Percentiles rank a stretch among this genome's conserved stretches.
phyloP scores from a whole-genome alignment of 2,113 vertebrate species.

The Anhinga rufa region DNA sequence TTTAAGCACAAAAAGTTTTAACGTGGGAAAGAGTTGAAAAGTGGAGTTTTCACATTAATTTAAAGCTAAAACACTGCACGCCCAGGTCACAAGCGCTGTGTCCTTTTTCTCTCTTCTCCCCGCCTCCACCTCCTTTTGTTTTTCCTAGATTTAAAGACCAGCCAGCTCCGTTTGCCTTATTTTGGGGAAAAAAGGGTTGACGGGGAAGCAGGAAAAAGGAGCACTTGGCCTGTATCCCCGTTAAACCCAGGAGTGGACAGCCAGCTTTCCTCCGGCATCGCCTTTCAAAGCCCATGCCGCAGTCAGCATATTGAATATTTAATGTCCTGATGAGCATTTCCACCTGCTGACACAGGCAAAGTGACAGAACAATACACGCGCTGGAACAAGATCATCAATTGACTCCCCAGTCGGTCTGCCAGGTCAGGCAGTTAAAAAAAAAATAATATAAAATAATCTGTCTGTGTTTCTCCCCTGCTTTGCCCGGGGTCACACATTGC shows the following conservation, averaged over 20 bases:
- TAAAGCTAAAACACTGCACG: neutral
- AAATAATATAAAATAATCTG: conserved; percentile 31
- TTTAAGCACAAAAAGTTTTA: conserved; percentile 11
- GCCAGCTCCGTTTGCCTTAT: neutral
- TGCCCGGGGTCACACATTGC: conserved; percentile 29
- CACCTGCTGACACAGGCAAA: conserved; percentile 99
- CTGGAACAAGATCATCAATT: conserved; percentile 84
- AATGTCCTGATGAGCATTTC: conserved; percentile 96
- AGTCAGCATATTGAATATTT: conserved; percentile 99
- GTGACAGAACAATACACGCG: conserved; percentile 92
- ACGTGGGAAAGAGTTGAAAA: neutral
- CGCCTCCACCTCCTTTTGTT: neutral
- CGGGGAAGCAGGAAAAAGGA: neutral
- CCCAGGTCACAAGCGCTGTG: neutral
- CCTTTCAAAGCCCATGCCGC: conserved; percentile 88
- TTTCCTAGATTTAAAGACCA: neutral
- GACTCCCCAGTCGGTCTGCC: conserved; percentile 68
- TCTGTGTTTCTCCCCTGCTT: conserved; percentile 21
- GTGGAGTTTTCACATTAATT: neutral
- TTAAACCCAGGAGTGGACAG: conserved; percentile 40
- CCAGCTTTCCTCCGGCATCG: conserved; percentile 74
- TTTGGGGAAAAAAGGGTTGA: neutral
- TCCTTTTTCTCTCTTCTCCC: neutral
- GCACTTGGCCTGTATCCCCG: neutral
- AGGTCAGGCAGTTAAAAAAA: conserved; percentile 53